A percentile compares a stretch with the other conserved stretches of the same genome.
phyloP scores from a whole-genome alignment of 1,140 invertebrate species.

The Calosoma granatense region DNA sequence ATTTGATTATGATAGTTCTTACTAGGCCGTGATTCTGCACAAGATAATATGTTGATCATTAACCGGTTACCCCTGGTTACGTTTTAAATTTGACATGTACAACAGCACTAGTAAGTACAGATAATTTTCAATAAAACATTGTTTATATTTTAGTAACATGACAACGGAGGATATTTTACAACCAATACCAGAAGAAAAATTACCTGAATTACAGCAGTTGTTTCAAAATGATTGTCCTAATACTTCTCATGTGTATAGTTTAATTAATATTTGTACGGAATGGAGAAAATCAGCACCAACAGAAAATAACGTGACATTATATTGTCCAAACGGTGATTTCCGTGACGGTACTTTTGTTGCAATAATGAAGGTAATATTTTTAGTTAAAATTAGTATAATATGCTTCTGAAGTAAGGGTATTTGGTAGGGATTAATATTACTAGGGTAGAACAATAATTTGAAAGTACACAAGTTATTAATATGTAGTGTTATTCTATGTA shows the following conservation, averaged over 20 bases:
- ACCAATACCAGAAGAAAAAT: conserved; percentile 12
- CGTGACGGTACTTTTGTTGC: conserved; percentile 16
- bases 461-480: too few species aligned
- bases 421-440: too few species aligned
- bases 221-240: conserved; percentile 18
- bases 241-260: conserved; percentile 16
- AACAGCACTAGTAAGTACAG: too few species aligned
- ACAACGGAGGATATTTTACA: conserved; percentile 13
- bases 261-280: conserved; percentile 17
- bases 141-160: not conserved
- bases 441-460: too few species aligned
- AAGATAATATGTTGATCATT: too few species aligned
- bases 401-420: too few species aligned
- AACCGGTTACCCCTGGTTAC: too few species aligned
- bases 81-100: too few species aligned
- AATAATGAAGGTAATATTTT: not conserved
- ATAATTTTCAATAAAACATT: not conserved
- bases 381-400: too few species aligned
- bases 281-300: conserved; percentile 14
- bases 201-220: conserved; percentile 14
- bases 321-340: conserved; percentile 15
- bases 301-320: conserved; percentile 8
- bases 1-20: too few species aligned
- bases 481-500: too few species aligned
- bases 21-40: too few species aligned